These are phyloP conservation scores for Caerostris darwini DNA, from an alignment of 1,140 invertebrate genomes.

Conservation along the genomic window DNA sequence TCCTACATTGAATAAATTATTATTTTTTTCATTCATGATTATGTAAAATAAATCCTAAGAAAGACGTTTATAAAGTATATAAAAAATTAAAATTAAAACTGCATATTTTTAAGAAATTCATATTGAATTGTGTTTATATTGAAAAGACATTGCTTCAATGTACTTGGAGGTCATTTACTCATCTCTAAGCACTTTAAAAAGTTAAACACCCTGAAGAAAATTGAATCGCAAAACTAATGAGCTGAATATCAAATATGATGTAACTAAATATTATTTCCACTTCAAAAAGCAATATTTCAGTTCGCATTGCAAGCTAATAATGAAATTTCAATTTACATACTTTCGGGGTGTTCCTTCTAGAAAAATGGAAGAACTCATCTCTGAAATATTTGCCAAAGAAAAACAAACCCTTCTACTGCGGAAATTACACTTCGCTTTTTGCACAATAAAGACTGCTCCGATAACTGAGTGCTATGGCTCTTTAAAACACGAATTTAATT, in stretches of 20 bases:
- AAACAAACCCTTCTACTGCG: background rate
- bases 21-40: no score
- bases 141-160: background rate
- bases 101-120: no score
- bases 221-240: background rate
- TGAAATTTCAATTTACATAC: background rate
- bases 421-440: background rate
- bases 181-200: background rate
- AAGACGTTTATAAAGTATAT: no score
- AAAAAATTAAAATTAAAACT: no score
- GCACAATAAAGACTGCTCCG: background rate
- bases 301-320: background rate
- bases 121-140: no score
- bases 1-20: no score
- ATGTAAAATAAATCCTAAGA: no score
- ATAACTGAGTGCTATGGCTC: background rate
- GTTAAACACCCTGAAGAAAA: background rate
- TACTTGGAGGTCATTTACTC: background rate
- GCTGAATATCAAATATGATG: background rate
- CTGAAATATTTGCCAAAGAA: background rate
- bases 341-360: background rate
- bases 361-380: background rate
- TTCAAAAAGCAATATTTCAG: background rate
- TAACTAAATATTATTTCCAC: background rate
- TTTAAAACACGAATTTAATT: conserved; percentile 1